Conservation (phyloP, 1,140 invertebrate species). For the Heterodera carotae region DNA sequence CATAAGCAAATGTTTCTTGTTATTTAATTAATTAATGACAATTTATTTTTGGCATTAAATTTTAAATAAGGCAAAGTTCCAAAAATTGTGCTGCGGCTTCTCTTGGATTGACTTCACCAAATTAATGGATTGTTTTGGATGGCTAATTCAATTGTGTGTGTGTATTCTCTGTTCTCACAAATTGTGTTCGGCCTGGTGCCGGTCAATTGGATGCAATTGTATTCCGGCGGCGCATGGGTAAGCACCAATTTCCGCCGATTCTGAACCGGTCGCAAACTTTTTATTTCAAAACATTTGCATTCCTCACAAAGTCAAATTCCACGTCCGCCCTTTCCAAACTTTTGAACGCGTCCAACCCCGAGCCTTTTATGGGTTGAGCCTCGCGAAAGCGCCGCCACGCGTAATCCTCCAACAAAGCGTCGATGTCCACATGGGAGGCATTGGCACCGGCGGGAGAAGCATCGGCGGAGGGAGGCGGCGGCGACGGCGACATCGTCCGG, state of each 20-base stretch:
- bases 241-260: slow-evolving; percentile 67
- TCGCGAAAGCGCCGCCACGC: slow-evolving; percentile 66
- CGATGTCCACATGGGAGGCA: slow-evolving; percentile 66
- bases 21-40: too few relatives aligned
- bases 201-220: slow-evolving; percentile 55
- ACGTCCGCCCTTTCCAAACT: slow-evolving; percentile 59
- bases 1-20: not conserved
- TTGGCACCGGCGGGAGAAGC: slow-evolving; percentile 22
- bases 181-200: slow-evolving; percentile 64
- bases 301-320: slow-evolving; percentile 62
- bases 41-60: too few relatives aligned
- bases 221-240: slow-evolving; percentile 65
- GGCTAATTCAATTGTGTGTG: too few relatives aligned
- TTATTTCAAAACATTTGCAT: not conserved
- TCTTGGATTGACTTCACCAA: too few relatives aligned
- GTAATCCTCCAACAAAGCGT: slow-evolving; percentile 67
- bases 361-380: slow-evolving; percentile 64
- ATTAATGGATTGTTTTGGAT: not conserved
- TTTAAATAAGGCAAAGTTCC: too few relatives aligned
- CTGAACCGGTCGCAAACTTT: slow-evolving; percentile 32
- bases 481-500: not conserved
- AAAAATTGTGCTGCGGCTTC: too few relatives aligned
- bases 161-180: slow-evolving; percentile 55
- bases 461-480: not conserved
- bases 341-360: slow-evolving; percentile 63